A percentile compares a stretch with the other conserved stretches of the same genome.
These are phyloP conservation scores for Stigmatopora nigra DNA, from an alignment of 2,113 vertebrate species.

Conservation along the genomic window DNA sequence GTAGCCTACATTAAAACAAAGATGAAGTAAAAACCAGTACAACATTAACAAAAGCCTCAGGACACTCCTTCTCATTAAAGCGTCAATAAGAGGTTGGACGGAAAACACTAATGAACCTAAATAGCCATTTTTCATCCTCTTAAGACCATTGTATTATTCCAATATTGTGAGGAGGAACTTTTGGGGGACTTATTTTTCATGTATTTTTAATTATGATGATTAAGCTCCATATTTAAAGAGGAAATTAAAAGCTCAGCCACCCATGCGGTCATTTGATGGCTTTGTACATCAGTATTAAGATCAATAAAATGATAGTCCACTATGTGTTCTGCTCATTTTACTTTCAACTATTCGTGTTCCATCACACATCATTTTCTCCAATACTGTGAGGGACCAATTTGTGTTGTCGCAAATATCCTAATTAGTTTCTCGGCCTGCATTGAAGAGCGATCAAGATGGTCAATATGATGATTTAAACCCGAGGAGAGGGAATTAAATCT, in stretches of 20 bases:
- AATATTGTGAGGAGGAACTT: not conserved
- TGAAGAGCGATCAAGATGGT: slow-evolving; percentile 13
- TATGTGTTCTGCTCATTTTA: slow-evolving; percentile 29
- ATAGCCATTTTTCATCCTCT: not conserved
- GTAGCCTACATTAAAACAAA: not conserved
- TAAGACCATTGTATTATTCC: not conserved
- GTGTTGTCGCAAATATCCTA: slow-evolving; percentile 36
- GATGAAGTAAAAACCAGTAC: not conserved
- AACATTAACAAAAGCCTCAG: not conserved
- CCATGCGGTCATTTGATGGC: slow-evolving; percentile 42
- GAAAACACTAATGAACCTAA: not conserved
- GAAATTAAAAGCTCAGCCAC: slow-evolving; percentile 1
- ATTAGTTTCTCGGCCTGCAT: slow-evolving; percentile 26
- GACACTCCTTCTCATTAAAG: slow-evolving; percentile 1
- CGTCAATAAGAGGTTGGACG: not conserved
- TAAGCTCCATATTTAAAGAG: not conserved
- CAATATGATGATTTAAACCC: slow-evolving; percentile 19
- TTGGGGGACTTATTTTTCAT: no score
- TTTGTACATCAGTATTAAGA: slow-evolving; percentile 40
- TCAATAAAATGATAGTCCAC: slow-evolving; percentile 51
- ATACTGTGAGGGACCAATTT: slow-evolving; percentile 24
- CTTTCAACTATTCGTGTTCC: slow-evolving; percentile 19
- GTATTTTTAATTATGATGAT: not conserved
- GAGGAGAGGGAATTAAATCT: slow-evolving; percentile 14
- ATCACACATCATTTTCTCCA: slow-evolving; percentile 25